These are phyloP conservation scores for Caenorhabditis sinica DNA, from an alignment of 2,888 invertebrate genomes.

Conservation along the genomic window DNA sequence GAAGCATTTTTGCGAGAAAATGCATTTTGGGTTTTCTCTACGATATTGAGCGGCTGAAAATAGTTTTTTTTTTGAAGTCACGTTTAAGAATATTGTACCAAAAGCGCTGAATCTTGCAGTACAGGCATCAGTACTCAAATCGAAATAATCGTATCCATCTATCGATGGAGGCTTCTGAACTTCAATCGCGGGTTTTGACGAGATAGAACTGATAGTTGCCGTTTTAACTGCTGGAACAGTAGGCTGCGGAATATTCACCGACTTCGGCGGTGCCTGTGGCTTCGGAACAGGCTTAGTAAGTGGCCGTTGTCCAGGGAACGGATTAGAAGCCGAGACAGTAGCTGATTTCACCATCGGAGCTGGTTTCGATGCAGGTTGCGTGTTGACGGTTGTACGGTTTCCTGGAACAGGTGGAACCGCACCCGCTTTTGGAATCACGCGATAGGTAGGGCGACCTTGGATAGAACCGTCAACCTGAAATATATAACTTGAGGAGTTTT, in stretches of 20 bases:
- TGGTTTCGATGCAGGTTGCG: background rate
- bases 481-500: background rate
- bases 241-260: background rate
- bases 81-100: slow-evolving; percentile 7
- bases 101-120: slow-evolving; percentile 39
- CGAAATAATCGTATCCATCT: slow-evolving; percentile 50
- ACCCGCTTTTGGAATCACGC: slow-evolving; percentile 36
- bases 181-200: background rate
- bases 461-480: slow-evolving; percentile 15
- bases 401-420: slow-evolving; percentile 3
- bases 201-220: background rate
- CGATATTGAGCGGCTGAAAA: slow-evolving; percentile 48
- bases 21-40: slow-evolving; percentile 22
- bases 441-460: slow-evolving; percentile 20
- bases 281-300: background rate
- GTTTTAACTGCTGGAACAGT: background rate
- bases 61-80: background rate
- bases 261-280: background rate
- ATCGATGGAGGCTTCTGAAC: slow-evolving; percentile 37
- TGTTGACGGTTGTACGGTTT: background rate
- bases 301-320: slow-evolving; percentile 1
- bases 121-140: slow-evolving; percentile 30
- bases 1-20: slow-evolving; percentile 29
- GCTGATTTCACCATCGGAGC: background rate
- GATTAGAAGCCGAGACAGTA: background rate